phyloP scores from a whole-genome alignment of 2,888 invertebrate species.

The Drosophila parthenogenetica region DNA sequence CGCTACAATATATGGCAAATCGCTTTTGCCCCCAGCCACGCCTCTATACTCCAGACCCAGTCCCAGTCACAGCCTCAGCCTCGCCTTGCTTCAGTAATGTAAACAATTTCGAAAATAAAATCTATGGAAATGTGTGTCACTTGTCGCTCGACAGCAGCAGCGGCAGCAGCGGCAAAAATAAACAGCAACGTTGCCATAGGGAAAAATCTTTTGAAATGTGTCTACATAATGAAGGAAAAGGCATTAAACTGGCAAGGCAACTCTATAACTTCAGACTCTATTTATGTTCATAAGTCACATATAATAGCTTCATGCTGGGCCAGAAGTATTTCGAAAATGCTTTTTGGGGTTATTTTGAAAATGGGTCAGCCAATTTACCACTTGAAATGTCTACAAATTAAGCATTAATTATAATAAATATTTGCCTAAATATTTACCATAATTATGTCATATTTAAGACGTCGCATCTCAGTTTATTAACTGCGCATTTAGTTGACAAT shows the following conservation, averaged over 20 bases:
- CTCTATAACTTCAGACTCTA: constrained; percentile 32
- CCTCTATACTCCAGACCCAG: background rate
- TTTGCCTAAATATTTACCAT: constrained; percentile 3
- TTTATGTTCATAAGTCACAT: constrained; percentile 1
- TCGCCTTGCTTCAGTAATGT: constrained; percentile 20
- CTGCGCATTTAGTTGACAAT: constrained; percentile 65
- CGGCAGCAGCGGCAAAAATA: background rate
- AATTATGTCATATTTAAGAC: constrained; percentile 5
- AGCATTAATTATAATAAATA: background rate
- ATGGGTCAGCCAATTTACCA: constrained; percentile 24
- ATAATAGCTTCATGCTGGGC: background rate
- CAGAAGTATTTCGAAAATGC: background rate
- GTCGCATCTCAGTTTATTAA: constrained; percentile 16
- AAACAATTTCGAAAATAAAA: constrained; percentile 66
- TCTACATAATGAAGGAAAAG: constrained; percentile 38
- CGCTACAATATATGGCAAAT: constrained; percentile 10
- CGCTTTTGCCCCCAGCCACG: constrained; percentile 1
- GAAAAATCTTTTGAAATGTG: constrained; percentile 33
- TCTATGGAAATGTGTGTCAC: constrained; percentile 70
- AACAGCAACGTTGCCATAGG: constrained; percentile 22
- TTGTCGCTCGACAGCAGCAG: constrained; percentile 41
- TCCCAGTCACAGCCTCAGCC: background rate
- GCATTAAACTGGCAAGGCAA: constrained; percentile 34
- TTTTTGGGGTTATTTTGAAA: background rate
- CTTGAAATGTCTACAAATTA: background rate